Base-by-base conservation (phyloP, 2,113 vertebrate species). In the Scartelaos histophorus region DNA sequence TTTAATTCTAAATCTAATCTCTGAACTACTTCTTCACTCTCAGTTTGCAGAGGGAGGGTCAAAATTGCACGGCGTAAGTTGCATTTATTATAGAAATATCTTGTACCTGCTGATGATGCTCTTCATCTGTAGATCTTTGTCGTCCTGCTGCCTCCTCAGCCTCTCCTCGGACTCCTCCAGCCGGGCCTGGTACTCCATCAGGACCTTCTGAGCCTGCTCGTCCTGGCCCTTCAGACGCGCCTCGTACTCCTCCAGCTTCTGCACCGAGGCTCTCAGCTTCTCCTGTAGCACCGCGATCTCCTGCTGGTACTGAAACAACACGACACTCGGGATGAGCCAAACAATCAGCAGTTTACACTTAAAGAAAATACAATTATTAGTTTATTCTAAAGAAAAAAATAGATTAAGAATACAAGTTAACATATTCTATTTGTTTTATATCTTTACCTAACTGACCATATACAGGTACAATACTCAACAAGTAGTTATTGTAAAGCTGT, bases 61-160 rank as follows among this genome's bases (percentile, higher is more conserved):
- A 38, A 6, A 38, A 9, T 38, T 38, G 7, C 5, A 38, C 7
- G 2, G 5, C 7, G 5, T 15, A 17, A 49, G 3, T 15, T 16
- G 47, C 17, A 2, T 15, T 12, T 49, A 49, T 49, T 15, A 5
- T 17, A 17, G 13, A 49, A 15, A 49, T 19, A 3, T 66, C n/a
- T 21, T 19, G 45, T 85, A 98, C 98, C 98, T 96, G 94, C 96
- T 98, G 92, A 99, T 99, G 90, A 99, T 99, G 90, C 97, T 95
- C 87, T 99, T 99, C 97, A 99, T 99, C 93, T 99, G 98, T 75
- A 98, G 94, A 87, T 99, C 97, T 86, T 99, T 99, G 90, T 99
- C 97, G 1, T 99, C 98, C 89, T 99, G 97, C 93, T 99, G 98
- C 66, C 97, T 86, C 16, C 96, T 95, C 81, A 99, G 94, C 3